A percentile compares a stretch with the other conserved stretches of the same genome.
These are phyloP conservation scores for Rhodinocichla rosea DNA, from an alignment of 2,113 vertebrate species.

Conservation along the genomic window DNA sequence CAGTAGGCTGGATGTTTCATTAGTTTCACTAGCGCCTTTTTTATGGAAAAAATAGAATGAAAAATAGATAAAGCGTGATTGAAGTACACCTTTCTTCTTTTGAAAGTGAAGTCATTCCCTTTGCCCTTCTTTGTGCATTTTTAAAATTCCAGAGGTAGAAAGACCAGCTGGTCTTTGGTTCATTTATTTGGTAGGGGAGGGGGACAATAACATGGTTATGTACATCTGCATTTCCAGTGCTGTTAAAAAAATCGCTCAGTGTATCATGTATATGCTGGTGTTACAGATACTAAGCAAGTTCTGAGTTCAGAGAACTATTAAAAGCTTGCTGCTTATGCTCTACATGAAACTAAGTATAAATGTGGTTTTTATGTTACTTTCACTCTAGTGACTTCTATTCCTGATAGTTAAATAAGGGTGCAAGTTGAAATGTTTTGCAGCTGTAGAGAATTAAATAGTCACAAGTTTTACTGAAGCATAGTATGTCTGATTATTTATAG, in stretches of 20 bases:
- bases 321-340: neutral
- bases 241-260: neutral
- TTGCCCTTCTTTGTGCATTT: neutral
- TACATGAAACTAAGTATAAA: neutral
- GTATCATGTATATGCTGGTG: rapidly evolving
- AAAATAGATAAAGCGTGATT: neutral
- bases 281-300: neutral
- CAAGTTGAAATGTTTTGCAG: neutral
- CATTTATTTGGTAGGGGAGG: neutral
- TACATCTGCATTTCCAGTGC: neutral
- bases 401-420: neutral
- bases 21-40: neutral
- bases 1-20: neutral
- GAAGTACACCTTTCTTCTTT: neutral
- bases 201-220: rapidly evolving
- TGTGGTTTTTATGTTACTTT: neutral
- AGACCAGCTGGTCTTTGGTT: neutral
- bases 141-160: neutral
- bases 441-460: neutral
- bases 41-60: neutral
- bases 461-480: neutral
- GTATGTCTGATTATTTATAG: neutral
- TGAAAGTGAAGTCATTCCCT: neutral
- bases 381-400: neutral
- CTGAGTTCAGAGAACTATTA: neutral